phyloP scores from a whole-genome alignment of 2,888 invertebrate genomes.

The Euplexia lucipara region DNA sequence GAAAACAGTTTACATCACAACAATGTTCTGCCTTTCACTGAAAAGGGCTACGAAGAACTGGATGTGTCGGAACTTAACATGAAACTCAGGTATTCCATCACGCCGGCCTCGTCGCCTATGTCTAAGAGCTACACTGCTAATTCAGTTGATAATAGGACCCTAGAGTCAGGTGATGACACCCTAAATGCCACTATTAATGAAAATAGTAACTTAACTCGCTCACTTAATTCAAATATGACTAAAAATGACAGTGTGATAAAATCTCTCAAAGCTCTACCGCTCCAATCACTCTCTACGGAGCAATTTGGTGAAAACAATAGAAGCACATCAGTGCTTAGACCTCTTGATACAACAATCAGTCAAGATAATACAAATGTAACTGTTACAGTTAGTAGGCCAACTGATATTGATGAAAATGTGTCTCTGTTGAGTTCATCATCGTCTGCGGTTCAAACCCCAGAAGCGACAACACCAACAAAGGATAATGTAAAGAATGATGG shows the following conservation, averaged over 20 bases:
- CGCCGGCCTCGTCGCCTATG: slow-evolving; percentile 86
- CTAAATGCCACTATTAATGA: slow-evolving; percentile 71
- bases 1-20: slow-evolving; percentile 83
- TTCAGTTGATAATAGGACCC: slow-evolving; percentile 72
- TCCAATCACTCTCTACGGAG: slow-evolving; percentile 77
- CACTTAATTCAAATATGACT: slow-evolving; percentile 78
- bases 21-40: slow-evolving; percentile 82
- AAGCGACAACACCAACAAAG: slow-evolving; percentile 85
- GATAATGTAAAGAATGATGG: slow-evolving; percentile 78
- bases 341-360: slow-evolving; percentile 69
- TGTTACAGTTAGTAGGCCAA: slow-evolving; percentile 70
- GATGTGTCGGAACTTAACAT: slow-evolving; percentile 87
- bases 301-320: slow-evolving; percentile 71
- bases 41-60: slow-evolving; percentile 86
- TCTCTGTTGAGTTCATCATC: slow-evolving; percentile 82
- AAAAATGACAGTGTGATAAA: slow-evolving; percentile 75
- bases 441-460: slow-evolving; percentile 80
- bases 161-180: slow-evolving; percentile 70
- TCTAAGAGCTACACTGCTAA: slow-evolving; percentile 82
- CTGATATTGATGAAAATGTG: slow-evolving; percentile 79
- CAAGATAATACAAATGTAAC: slow-evolving; percentile 71
- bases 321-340: slow-evolving; percentile 69
- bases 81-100: slow-evolving; percentile 85
- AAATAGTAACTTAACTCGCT: slow-evolving; percentile 76
- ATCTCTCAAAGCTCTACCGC: slow-evolving; percentile 77